These are phyloP conservation scores for Dyspetes luteomarginatus DNA, from an alignment of 2,888 invertebrate genomes.

Conservation along the genomic window DNA sequence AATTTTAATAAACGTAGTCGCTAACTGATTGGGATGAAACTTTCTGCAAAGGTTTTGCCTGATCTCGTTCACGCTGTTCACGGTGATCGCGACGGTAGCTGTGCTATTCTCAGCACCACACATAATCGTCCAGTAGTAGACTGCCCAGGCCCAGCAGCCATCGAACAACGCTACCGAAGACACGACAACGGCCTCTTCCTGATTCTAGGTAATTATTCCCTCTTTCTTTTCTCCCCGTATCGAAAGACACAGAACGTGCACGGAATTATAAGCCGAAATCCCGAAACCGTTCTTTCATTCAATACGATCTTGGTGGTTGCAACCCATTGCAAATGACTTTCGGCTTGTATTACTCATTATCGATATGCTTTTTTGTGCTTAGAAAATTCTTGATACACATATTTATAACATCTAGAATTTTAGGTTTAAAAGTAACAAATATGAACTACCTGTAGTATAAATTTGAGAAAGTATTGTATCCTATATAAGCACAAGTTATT, in stretches of 20 bases:
- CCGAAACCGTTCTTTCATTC: too few species aligned
- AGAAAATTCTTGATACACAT: too few species aligned
- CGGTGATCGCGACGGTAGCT: slow-evolving; percentile 95
- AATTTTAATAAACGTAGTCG: not conserved
- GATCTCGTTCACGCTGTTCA: slow-evolving; percentile 97
- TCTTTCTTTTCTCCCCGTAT: not conserved
- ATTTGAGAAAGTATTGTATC: too few species aligned
- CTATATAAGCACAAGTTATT: too few species aligned
- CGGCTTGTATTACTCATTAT: too few species aligned
- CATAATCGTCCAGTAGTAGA: slow-evolving; percentile 94
- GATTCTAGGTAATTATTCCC: slow-evolving; percentile 67
- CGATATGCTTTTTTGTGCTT: too few species aligned
- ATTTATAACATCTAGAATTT: too few species aligned
- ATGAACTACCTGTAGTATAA: too few species aligned
- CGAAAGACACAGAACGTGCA: not conserved
- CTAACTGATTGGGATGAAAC: not conserved
- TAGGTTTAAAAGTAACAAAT: too few species aligned
- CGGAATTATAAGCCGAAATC: too few species aligned
- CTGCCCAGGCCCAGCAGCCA: slow-evolving; percentile 78
- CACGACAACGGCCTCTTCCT: slow-evolving; percentile 68
- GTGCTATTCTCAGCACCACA: slow-evolving; percentile 96
- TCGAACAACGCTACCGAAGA: slow-evolving; percentile 75
- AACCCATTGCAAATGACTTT: too few species aligned
- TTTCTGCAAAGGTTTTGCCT: slow-evolving; percentile 91
- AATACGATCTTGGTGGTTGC: too few species aligned